These are phyloP conservation scores for Tragelaphus oryx DNA, from an alignment of 2,797 vertebrate genomes.

Conservation along the genomic window DNA sequence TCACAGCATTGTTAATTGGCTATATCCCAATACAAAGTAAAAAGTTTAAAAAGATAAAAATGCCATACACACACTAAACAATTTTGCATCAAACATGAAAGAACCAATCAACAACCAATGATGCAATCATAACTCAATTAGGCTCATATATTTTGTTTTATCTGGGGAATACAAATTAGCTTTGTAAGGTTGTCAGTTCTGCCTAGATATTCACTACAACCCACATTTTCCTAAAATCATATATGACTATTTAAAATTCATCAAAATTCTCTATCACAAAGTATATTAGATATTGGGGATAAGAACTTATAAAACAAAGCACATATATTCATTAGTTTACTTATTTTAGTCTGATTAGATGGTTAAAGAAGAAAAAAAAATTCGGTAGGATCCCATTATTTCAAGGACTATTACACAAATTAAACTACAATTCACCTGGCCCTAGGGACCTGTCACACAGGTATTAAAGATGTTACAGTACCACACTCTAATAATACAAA, in stretches of 20 bases:
- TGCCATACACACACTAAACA: neutral
- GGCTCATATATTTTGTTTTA: neutral
- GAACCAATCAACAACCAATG: neutral
- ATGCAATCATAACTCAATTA: neutral
- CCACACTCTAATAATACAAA: neutral
- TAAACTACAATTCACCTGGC: neutral
- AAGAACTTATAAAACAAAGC: neutral
- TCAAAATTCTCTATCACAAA: neutral
- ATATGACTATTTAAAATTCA: neutral
- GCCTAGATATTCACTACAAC: neutral
- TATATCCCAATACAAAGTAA: neutral
- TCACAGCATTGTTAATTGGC: neutral
- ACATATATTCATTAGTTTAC: neutral
- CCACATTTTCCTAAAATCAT: neutral
- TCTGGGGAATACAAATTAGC: neutral
- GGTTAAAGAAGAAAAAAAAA: neutral
- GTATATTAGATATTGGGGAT: neutral
- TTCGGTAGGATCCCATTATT: neutral
- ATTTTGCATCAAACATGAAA: neutral
- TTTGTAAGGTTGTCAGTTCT: neutral
- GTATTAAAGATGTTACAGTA: neutral
- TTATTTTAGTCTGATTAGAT: neutral
- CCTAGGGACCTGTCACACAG: neutral
- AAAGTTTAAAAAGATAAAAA: neutral
- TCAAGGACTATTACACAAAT: neutral